Evolutionary conservation across 2,113 vertebrate species (phyloP), one percentile per base, ranked within the genome.

Genomic region (Mungos mungo): DNA sequence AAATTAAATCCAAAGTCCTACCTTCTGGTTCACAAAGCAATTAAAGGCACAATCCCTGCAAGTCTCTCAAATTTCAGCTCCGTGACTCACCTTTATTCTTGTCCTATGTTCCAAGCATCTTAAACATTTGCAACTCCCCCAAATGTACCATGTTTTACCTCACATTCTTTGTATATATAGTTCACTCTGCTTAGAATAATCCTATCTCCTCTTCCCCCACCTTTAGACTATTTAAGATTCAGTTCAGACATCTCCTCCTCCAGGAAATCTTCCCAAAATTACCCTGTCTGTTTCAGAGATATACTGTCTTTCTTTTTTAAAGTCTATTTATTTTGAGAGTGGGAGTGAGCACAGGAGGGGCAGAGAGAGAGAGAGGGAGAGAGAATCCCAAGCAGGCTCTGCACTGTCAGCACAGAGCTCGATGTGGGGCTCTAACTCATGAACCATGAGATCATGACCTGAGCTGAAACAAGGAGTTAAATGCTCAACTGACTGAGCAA

Each of bases 1-100:
- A 95, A 96, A 97, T 90, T 90, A 94, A 97, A 97, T 65, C 25
- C 66, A 35, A 92, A 97, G 76, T 83, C 76, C 54, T 90, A 90
- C 14, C 33, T 77, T 77, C 63, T 6, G 19, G 47, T 79, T 93
- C 60, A 93, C 33, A 83, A 93, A 93, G 69, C 54, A 95, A 85
- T 88, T 84, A 91, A 81, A n/a, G 54, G 60, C 45, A 80, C 1
- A 72, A 38, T 77, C 3, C 60, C 80, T 31, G 66, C 41, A 35
- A 52, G 31, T 41, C 52, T 87, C 74, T 90, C 50, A 77, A 52
- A 93, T 33, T 90, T 84, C 41, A 97, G 81, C 65, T 81, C 65
- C 13, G 12, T 14, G 69, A 79, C 6, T 31, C 52, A 23, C 54
- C 29, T 88, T 90, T 74, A 80, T 74, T 97, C 69, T 95, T 69